Evolutionary conservation across 2,797 vertebrate genomes (phyloP).

Genomic region (Iguana delicatissima): DNA sequence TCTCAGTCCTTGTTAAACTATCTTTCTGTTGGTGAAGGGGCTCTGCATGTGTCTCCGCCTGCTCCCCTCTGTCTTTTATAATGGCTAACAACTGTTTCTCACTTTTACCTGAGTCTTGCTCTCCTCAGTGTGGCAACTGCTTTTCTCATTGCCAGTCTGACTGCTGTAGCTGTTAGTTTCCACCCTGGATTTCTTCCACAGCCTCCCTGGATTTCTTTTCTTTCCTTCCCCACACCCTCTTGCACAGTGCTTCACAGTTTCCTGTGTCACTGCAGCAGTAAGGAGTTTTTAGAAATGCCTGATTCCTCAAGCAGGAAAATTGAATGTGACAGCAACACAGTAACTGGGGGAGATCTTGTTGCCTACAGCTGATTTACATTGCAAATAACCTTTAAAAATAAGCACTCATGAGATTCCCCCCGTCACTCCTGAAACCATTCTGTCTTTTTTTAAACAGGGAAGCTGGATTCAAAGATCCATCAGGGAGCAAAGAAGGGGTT

Average conservation of each 20-base stretch:
- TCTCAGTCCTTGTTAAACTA: conserved; percentile 33
- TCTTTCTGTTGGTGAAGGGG: conserved; percentile 19
- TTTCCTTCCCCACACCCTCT: neutral
- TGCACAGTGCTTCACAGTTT: conserved; percentile 48
- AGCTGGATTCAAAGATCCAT: conserved; percentile 94
- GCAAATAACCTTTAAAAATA: conserved; percentile 78
- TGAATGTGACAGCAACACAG: conserved; percentile 78
- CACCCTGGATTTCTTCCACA: neutral
- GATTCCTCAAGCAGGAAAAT: conserved; percentile 77
- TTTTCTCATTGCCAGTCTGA: conserved; percentile 18
- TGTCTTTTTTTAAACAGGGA: conserved; percentile 82
- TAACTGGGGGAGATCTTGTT: conserved; percentile 74
- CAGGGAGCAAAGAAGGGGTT: conserved; percentile 96
- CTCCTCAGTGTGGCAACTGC: neutral
- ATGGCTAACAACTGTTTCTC: neutral
- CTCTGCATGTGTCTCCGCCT: conserved; percentile 14
- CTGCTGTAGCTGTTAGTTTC: neutral
- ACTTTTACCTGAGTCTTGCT: neutral
- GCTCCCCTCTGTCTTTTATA: conserved; percentile 30
- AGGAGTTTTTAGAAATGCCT: conserved; percentile 63
- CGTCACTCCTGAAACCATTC: neutral
- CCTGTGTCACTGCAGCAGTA: conserved; percentile 55
- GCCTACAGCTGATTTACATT: conserved; percentile 81
- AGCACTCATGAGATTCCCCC: conserved; percentile 64
- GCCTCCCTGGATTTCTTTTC: neutral